These are phyloP conservation scores for Prunella strophiata DNA, from an alignment of 2,797 vertebrate species.

Conservation along the genomic window DNA sequence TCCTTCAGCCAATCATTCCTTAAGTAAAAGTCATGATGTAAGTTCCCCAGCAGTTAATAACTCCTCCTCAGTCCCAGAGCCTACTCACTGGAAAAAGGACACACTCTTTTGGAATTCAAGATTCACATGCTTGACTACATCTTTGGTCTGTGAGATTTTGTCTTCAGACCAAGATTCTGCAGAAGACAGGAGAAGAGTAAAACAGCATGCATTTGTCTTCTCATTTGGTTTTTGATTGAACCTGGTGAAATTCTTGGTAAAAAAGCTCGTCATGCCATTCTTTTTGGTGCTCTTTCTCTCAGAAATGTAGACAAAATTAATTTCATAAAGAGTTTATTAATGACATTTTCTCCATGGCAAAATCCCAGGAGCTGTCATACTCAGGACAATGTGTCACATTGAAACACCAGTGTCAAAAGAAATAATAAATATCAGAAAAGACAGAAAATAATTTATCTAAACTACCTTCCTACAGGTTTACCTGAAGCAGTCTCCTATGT, in stretches of 20 bases:
- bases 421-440: background rate
- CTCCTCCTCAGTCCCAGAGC: background rate
- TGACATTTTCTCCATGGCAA: background rate
- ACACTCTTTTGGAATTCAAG: background rate
- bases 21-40: background rate
- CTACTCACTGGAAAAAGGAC: background rate
- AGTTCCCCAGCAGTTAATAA: background rate
- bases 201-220: accelerated
- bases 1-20: background rate
- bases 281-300: background rate
- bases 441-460: background rate
- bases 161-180: background rate
- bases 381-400: background rate
- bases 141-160: background rate
- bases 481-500: accelerated
- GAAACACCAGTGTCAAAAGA: background rate
- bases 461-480: background rate
- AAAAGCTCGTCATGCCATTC: background rate
- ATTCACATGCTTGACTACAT: background rate
- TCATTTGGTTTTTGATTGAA: background rate
- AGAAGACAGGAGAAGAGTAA: background rate
- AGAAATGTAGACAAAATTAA: background rate
- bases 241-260: background rate
- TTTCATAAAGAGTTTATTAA: background rate
- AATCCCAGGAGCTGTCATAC: background rate